Conservation (phyloP, 2,797 vertebrate genomes). For the Danio albolineatus region DNA sequence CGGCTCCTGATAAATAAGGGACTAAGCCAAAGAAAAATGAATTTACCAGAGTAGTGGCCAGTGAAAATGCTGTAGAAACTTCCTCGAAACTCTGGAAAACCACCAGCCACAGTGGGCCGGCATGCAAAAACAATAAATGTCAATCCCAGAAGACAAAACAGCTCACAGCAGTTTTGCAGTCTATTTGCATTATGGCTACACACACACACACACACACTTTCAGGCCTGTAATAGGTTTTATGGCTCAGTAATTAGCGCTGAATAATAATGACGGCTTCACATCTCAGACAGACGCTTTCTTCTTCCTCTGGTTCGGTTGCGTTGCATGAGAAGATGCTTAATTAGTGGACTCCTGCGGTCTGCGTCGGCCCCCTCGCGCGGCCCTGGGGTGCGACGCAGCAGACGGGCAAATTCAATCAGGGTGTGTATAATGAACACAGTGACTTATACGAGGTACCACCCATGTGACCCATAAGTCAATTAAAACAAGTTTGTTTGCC, state of each 20-base stretch:
- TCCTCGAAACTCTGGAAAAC: too few species aligned
- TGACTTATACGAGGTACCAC: slow-evolving; percentile 6
- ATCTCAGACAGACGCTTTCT: slow-evolving; percentile 22
- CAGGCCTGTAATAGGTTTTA: slow-evolving; percentile 33
- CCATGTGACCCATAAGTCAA: slow-evolving; percentile 52
- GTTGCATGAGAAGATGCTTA: slow-evolving; percentile 8
- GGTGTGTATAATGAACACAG: slow-evolving; percentile 17
- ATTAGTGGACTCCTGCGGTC: slow-evolving; percentile 8
- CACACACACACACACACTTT: slow-evolving; percentile 5
- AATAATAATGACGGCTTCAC: slow-evolving; percentile 25
- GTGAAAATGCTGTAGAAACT: too few species aligned
- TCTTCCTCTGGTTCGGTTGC: not conserved
- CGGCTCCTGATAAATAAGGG: too few species aligned
- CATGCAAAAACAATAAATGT: too few species aligned
- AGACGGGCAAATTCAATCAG: not conserved
- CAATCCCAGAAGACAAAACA: too few species aligned
- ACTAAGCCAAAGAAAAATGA: too few species aligned
- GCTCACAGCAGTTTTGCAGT: not conserved
- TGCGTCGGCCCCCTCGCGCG: not conserved
- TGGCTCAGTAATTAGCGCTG: slow-evolving; percentile 38
- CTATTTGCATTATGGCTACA: not conserved
- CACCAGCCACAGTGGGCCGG: too few species aligned
- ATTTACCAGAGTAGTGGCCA: too few species aligned
- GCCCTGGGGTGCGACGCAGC: slow-evolving; percentile 14
- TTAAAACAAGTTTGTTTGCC: slow-evolving; percentile 52